Base-by-base conservation (phyloP, 2,797 vertebrate genomes). In the Allobates femoralis region DNA sequence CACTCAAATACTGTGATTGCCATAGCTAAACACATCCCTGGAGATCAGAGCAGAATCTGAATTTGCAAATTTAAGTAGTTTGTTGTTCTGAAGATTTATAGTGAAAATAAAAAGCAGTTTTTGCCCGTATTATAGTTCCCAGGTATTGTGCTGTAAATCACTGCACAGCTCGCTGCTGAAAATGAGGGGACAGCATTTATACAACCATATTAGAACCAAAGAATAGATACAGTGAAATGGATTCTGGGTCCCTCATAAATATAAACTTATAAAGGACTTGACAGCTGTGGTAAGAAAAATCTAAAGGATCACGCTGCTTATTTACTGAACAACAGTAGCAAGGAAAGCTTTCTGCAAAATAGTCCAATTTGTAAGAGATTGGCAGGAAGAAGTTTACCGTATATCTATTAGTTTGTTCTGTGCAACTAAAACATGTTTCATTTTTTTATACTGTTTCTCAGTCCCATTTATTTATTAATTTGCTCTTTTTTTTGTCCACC, bases 81-180 rank as follows among this genome's bases (percentile, higher is more conserved):
- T 87, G 82, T 80, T 84, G 86, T 66, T 84, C 62, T 64, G 67
- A 84, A 80, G 77, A 87, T 87, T 87, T 87, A 87, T 87, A 76
- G 77, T 21, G 60, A 87, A 87, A 84, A 81, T 84, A 87, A 87
- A 87, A 87, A 75, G 77, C 82, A 71, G 86, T 84, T 84, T 87
- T 87, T 73, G 51, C 82, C 77, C 58, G 82, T 84, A 76, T 78
- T 78, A 84, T 80, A 80, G 41, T 87, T 84, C 58, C 46, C 86
- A 87, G 82, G 86, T 87, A 75, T 80, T 87, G 77, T 81, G 81
- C 23, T 80, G 69, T 87, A 87, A 87, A 84, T 87, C 86, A 87
- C 69, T 37, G 60, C 26, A 50, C 18, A 16, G 55, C 81, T 87
- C 46, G 86, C 64, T 74, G 23, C 81, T 28, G 37, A 64, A 78